Base-by-base conservation (phyloP, 2,113 vertebrate species). In the Megatriorchis doriae region DNA sequence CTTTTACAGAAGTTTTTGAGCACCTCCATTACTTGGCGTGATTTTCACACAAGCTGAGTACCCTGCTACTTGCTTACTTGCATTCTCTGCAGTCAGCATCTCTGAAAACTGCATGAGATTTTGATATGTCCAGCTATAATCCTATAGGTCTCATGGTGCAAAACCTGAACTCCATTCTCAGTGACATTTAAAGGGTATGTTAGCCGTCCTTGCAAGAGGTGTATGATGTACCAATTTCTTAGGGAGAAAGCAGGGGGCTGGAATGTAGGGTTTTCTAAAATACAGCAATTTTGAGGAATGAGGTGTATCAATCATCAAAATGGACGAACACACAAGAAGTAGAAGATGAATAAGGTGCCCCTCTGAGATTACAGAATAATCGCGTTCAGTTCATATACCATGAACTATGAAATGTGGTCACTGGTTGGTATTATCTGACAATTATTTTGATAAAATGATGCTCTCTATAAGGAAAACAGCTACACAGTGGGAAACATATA, bases 371-470 rank as follows among this genome's bases (percentile, higher is more conserved):
- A 52, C 3, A 4, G 58, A 90, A 62, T 90, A 82, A 92, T 90
- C 38, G 82, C 9, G 40, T 92, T 88, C 26, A 21, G 72, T 58
- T 86, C 72, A 71, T 67, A 68, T 29, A 75, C 52, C 38, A 74
- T 52, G 77, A 94, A 56, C 43, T 78, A 88, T 71, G 77, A 94
- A 81, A 94, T 91, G 61, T 93, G 32, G 68, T 74, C 88, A 87
- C 56, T 86, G 11, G 43, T 74, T 81, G 56, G 43, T 63, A 79
- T 81, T 81, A 79, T 81, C 16, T 71, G 56, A 63, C 65, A 93
- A 71, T 86, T 90, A 86, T 93, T 92, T 95, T 93, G 67, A 89
- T 52, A 81, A 89, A 95, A 94, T 83, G 23, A 20, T 94, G n/a
- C 22, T 91, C 92, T 79, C 53, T 81, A 7, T 72, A 81, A 83